Conservation (phyloP, 1,140 invertebrate species). For the Sipha flava region DNA sequence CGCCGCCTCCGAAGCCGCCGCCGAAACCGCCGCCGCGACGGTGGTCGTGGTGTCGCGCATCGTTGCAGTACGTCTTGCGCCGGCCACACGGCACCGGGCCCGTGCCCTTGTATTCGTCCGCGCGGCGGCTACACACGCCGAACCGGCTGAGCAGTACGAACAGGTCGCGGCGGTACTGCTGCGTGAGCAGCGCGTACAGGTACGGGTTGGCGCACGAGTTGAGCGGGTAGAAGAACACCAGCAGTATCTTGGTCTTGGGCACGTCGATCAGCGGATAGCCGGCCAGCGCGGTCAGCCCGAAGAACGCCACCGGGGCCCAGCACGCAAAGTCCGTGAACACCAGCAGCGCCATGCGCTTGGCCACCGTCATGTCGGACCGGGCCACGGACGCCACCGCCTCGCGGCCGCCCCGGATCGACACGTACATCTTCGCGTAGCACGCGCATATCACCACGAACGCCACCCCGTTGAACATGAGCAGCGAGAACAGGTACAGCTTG, state of each 20-base stretch:
- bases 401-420: conserved; percentile 71
- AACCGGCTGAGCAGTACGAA: conserved; percentile 72
- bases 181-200: conserved; percentile 80
- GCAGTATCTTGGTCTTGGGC: conserved; percentile 74
- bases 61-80: conserved; percentile 36
- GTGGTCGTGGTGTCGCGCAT: conserved; percentile 42
- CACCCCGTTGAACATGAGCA: conserved; percentile 64
- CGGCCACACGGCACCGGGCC: conserved; percentile 38
- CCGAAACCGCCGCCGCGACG: conserved; percentile 40
- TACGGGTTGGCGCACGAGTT: conserved; percentile 89
- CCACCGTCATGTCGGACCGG: conserved; percentile 92
- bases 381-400: conserved; percentile 64
- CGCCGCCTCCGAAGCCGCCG: conserved; percentile 39
- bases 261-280: conserved; percentile 75
- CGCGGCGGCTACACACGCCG: conserved; percentile 77
- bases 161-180: conserved; percentile 74
- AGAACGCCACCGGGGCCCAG: conserved; percentile 77
- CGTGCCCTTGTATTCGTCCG: conserved; percentile 57
- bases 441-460: conserved; percentile 71
- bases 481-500: conserved; percentile 55
- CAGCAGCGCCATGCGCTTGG: conserved; percentile 84
- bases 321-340: conserved; percentile 80
- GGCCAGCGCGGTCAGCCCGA: conserved; percentile 68
- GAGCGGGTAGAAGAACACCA: conserved; percentile 85
- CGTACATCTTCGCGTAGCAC: conserved; percentile 76